These are phyloP conservation scores for Trichogramma evanescens DNA, from an alignment of 2,888 invertebrate species.

Conservation along the genomic window DNA sequence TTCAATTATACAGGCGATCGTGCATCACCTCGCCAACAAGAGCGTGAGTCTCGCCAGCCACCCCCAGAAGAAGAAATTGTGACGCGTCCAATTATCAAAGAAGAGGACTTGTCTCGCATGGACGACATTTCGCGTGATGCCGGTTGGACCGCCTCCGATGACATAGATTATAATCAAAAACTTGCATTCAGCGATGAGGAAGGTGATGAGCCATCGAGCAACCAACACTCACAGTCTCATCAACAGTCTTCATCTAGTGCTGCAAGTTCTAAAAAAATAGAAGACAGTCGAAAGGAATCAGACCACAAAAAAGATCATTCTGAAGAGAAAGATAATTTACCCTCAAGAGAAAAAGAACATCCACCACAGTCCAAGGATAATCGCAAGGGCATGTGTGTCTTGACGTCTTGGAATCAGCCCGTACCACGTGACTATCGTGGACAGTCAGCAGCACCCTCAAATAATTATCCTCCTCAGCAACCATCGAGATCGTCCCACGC, in stretches of 20 bases:
- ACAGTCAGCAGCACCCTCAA: slow-evolving; percentile 34
- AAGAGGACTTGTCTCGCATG: slow-evolving; percentile 85
- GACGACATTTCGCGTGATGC: slow-evolving; percentile 84
- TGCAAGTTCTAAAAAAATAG: slow-evolving; percentile 3
- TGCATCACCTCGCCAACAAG: slow-evolving; percentile 37
- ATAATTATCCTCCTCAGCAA: slow-evolving; percentile 29
- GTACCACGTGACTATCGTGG: slow-evolving; percentile 38
- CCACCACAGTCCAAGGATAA: slow-evolving; percentile 11
- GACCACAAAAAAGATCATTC: slow-evolving; percentile 1
- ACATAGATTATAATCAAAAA: slow-evolving; percentile 92
- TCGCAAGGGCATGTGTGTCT: slow-evolving; percentile 21
- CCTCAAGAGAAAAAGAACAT: not conserved
- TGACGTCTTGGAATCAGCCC: slow-evolving; percentile 30
- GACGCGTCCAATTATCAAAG: slow-evolving; percentile 82
- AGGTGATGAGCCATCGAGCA: slow-evolving; percentile 36
- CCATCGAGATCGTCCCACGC: slow-evolving; percentile 44
- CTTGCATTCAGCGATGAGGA: slow-evolving; percentile 93
- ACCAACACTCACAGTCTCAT: not conserved
- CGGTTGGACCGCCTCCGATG: slow-evolving; percentile 89
- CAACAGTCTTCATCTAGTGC: not conserved
- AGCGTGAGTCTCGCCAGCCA: slow-evolving; percentile 26
- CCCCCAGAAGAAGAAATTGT: slow-evolving; percentile 56
- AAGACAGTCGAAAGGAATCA: slow-evolving; percentile 7
- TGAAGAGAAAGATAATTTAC: not conserved
- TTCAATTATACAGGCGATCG: slow-evolving; percentile 39